Evolutionary conservation across 2,797 vertebrate species (phyloP), one percentile per base, ranked within the genome.

Genomic region (Chaunax sp.): DNA sequence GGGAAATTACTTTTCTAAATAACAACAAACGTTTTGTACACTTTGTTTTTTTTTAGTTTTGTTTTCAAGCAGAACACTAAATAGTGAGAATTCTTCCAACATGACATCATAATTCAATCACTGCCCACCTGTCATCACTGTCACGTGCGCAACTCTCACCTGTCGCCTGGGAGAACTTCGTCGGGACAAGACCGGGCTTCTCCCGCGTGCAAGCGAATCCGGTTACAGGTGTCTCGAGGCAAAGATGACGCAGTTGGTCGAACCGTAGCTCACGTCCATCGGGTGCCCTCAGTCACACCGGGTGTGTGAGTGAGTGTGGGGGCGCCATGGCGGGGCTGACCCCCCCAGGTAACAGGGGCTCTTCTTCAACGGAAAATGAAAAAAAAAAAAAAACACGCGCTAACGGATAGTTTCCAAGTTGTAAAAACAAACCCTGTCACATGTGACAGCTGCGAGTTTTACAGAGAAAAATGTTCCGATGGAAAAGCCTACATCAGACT

Each of bases 121-220:
- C 54, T 5, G 6, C 35, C 13, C 52, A 64, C 62, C 61, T 73
- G 53, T 54, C 61, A 49, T 6, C 19, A 2, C 4, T 13, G 62
- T 69, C 84, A 82, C 75, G 61, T 72, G 72, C 51, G 56, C 51
- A 45, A 20, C n/a, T 6, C 80, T 89, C 77, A 89, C 88, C 87
- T 90, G 76, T 81, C 14, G 51, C 40, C 59, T 56, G 64, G 44
- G 37, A 47, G 35, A 65, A 59, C 33, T 63, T 15, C 6, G 64
- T 63, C 46, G 13, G 41, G 49, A 19, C 45, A 15, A 15, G 55
- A 19, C 68, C 25, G 20, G 64, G 14, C 52, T 51, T 52, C 20
- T 33, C 70, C 64, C 61, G 43, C 61, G 64, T 37, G 64, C 35
- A 50, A n/a, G 61, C 43, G 0, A 53, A 58, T 40, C 1, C 19